These are phyloP conservation scores for Hycleus cichorii DNA, from an alignment of 1,140 invertebrate species.

Conservation along the genomic window DNA sequence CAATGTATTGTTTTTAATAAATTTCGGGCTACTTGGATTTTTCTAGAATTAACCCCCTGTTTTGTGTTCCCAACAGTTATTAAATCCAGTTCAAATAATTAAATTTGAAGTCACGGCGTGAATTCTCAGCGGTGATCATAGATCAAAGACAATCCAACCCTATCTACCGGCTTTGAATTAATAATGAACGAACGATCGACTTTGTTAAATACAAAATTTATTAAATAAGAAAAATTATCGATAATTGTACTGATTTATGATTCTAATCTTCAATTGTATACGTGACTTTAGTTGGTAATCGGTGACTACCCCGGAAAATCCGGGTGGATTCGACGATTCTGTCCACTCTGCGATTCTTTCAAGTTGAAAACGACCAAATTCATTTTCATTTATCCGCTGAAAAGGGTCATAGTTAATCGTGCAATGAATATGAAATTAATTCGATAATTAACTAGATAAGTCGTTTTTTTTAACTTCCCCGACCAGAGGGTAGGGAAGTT, in stretches of 20 bases:
- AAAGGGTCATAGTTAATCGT: too few relatives aligned
- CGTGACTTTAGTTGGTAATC: not conserved
- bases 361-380: too few relatives aligned
- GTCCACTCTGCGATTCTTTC: not conserved
- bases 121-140: conserved; percentile 13
- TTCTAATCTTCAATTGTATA: not conserved
- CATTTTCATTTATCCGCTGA: too few relatives aligned
- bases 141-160: conserved; percentile 12
- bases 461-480: too few relatives aligned
- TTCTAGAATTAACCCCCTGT: not conserved
- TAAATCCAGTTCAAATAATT: conserved; percentile 12
- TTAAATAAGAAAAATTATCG: not conserved
- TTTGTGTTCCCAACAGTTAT: conserved; percentile 5
- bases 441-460: too few relatives aligned
- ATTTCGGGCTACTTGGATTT: not conserved
- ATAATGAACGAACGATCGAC: conserved; percentile 1
- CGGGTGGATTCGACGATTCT: conserved; percentile 1
- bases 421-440: too few relatives aligned
- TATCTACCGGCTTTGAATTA: conserved; percentile 2
- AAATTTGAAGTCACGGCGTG: conserved; percentile 16
- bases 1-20: not conserved
- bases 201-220: conserved; percentile 10
- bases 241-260: not conserved
- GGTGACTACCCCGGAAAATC: not conserved
- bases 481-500: too few relatives aligned